Conservation (phyloP, 2,888 invertebrate genomes). For the Apamea sordens region DNA sequence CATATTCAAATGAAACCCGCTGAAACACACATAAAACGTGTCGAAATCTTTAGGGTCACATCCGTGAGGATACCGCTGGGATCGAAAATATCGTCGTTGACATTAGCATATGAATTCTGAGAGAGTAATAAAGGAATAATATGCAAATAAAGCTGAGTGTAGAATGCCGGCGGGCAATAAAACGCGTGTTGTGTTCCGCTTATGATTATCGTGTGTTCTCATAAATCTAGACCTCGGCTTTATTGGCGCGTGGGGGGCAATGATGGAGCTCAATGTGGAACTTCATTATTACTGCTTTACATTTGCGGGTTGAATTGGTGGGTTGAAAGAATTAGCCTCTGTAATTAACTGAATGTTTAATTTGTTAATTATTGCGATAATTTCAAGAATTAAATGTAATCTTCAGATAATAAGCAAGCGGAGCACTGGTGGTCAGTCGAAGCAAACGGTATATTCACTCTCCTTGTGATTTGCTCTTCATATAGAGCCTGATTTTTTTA, state of each 20-base stretch:
- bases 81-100: constrained; percentile 78
- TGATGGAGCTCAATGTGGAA: constrained; percentile 45
- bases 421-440: neutral
- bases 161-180: constrained; percentile 75
- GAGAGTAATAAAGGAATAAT: constrained; percentile 88
- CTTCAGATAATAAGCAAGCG: neutral
- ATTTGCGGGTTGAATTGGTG: constrained; percentile 45
- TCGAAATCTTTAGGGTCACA: constrained; percentile 78
- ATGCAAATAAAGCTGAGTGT: constrained; percentile 82
- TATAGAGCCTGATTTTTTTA: neutral
- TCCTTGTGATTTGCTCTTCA: neutral
- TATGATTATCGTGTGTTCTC: constrained; percentile 73
- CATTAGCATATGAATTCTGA: constrained; percentile 87
- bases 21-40: constrained; percentile 72
- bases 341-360: constrained; percentile 32
- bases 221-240: constrained; percentile 70
- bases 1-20: constrained; percentile 69
- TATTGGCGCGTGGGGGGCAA: constrained; percentile 65
- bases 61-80: constrained; percentile 75
- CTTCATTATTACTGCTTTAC: constrained; percentile 61
- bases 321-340: constrained; percentile 29
- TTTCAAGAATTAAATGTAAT: neutral
- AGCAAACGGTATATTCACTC: neutral
- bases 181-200: constrained; percentile 72
- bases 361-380: constrained; percentile 18